These are phyloP conservation scores for Synergus umbraculus DNA, from an alignment of 2,888 invertebrate genomes.

Conservation along the genomic window DNA sequence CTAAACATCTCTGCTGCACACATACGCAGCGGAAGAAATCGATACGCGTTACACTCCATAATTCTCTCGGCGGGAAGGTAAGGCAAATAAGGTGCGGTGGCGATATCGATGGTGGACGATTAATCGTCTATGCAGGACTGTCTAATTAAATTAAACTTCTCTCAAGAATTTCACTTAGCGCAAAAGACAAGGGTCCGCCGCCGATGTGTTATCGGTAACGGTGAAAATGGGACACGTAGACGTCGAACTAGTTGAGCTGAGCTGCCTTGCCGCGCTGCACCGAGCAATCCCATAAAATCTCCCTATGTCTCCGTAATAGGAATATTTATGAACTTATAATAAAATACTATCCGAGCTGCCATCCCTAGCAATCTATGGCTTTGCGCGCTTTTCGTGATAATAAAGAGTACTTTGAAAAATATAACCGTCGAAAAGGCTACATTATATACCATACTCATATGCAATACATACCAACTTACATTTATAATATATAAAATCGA, in stretches of 20 bases:
- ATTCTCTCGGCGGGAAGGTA: background rate
- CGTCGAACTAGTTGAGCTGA: background rate
- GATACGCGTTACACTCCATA: background rate
- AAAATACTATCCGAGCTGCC: slow-evolving; percentile 44
- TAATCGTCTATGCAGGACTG: slow-evolving; percentile 45
- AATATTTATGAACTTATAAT: slow-evolving; percentile 56
- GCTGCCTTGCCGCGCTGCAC: background rate
- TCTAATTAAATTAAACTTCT: slow-evolving; percentile 50
- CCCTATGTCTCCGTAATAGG: slow-evolving; percentile 36
- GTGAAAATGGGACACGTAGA: slow-evolving; percentile 6
- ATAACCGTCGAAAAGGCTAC: background rate
- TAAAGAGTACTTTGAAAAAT: background rate
- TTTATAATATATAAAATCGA: no score
- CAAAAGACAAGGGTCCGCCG: slow-evolving; percentile 17
- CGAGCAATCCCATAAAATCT: background rate
- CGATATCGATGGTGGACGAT: slow-evolving; percentile 37
- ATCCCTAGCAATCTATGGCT: background rate
- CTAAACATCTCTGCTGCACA: background rate
- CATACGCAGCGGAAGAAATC: background rate
- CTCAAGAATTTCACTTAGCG: slow-evolving; percentile 53
- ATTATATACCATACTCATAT: background rate
- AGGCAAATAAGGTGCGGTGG: slow-evolving; percentile 10
- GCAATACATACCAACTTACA: background rate
- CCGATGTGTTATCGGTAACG: slow-evolving; percentile 29
- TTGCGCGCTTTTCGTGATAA: background rate